These are phyloP conservation scores for Antitype chi DNA, from an alignment of 2,888 invertebrate species.

Conservation along the genomic window DNA sequence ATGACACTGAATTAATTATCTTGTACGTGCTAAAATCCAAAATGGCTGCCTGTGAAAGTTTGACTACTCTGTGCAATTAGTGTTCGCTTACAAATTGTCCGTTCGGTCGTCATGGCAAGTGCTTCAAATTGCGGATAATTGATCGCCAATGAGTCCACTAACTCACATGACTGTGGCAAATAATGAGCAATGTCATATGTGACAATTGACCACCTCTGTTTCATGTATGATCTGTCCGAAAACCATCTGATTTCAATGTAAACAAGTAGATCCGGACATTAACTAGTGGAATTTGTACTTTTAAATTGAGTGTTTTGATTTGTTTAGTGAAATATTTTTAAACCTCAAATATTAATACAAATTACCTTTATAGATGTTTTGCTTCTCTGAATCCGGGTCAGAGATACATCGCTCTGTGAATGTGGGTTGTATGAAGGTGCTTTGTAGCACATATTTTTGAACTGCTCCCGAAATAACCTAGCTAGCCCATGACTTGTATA, in stretches of 20 bases:
- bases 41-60: constrained; percentile 75
- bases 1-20: constrained; percentile 76
- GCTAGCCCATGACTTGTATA: too few relatives aligned
- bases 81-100: constrained; percentile 79
- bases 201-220: constrained; percentile 67
- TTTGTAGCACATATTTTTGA: too few relatives aligned
- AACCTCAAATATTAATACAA: background rate
- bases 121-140: constrained; percentile 87
- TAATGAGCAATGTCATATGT: constrained; percentile 71
- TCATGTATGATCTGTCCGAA: constrained; percentile 27
- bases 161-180: constrained; percentile 80
- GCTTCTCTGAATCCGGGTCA: too few relatives aligned
- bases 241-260: background rate
- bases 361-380: background rate
- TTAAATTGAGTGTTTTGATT: background rate
- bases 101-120: constrained; percentile 81
- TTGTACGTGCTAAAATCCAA: constrained; percentile 72
- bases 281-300: background rate
- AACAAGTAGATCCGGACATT: background rate
- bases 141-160: constrained; percentile 82
- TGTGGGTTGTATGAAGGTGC: too few relatives aligned
- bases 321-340: background rate
- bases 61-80: constrained; percentile 85
- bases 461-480: too few relatives aligned
- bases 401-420: too few relatives aligned